A percentile compares a stretch with the other conserved stretches of the same genome.
Evolutionary conservation across 2,113 vertebrate genomes (phyloP).

Genomic region (Dinomys branickii): DNA sequence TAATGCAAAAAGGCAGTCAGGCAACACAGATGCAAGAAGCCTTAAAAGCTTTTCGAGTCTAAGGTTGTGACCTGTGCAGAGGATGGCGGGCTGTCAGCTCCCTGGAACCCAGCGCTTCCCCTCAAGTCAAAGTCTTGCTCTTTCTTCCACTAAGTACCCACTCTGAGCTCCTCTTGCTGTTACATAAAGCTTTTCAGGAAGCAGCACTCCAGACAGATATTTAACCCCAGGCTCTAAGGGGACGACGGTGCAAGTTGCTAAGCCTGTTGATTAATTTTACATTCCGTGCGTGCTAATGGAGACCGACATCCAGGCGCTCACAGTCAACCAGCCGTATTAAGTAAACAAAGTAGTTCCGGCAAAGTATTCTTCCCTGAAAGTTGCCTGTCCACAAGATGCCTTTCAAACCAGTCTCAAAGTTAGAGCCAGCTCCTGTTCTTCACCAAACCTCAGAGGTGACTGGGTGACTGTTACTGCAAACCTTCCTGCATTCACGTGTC

Average conservation of each 20-base stretch:
- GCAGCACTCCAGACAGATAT: slow-evolving; percentile 82
- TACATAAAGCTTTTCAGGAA: slow-evolving; percentile 84
- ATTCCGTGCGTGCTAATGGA: slow-evolving; percentile 77
- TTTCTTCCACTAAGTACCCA: slow-evolving; percentile 73
- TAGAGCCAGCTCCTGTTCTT: not conserved
- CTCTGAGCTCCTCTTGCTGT: slow-evolving; percentile 63
- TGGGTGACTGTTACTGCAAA: not conserved
- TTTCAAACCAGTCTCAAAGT: not conserved
- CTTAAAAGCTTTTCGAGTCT: slow-evolving; percentile 71
- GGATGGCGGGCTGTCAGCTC: slow-evolving; percentile 52
- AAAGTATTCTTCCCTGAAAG: slow-evolving; percentile 28
- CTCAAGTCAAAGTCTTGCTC: slow-evolving; percentile 27
- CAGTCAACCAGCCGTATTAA: slow-evolving; percentile 61
- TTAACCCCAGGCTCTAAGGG: slow-evolving; percentile 81
- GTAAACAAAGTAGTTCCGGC: slow-evolving; percentile 74
- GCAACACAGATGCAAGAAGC: not conserved
- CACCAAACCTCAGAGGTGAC: not conserved
- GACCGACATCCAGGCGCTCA: slow-evolving; percentile 76
- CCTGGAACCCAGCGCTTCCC: slow-evolving; percentile 7
- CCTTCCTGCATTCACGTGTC: not conserved
- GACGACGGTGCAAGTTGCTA: slow-evolving; percentile 68
- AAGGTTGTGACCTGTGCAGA: slow-evolving; percentile 57
- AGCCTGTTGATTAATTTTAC: slow-evolving; percentile 85
- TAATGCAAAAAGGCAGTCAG: slow-evolving; percentile 54
- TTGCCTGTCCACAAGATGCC: not conserved